Evolutionary conservation across 2,888 invertebrate species (phyloP), one percentile per base, ranked within the genome.

Genomic region (Cyclophora punctaria): DNA sequence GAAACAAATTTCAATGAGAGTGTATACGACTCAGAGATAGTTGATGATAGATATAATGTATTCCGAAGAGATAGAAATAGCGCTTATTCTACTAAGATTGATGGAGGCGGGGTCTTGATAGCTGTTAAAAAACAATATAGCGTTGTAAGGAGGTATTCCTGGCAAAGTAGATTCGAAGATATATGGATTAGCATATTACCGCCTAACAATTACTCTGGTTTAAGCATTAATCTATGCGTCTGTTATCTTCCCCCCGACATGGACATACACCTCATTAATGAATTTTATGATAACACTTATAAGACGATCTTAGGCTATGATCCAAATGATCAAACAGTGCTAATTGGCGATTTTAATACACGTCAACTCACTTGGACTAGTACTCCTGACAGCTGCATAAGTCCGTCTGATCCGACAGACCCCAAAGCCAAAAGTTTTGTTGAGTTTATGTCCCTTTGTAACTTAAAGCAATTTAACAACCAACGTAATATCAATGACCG

Each of bases 111-210:
- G 2, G 53, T 59, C 7, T 7, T 55, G 2, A 41, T 59, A 2
- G 59, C 59, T 20, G 6, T 55, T 2, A 57, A 56, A 45, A 56
- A 51, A 7, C 3, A 50, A 2, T 42, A 51, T 33, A 46, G 44
- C 42, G 55, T 58, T 5, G 41, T 55, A 4, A 47, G 58, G 5
- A 56, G 46, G 20, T 4, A 45, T 7, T 46, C 49, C 0, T 59
- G 58, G 57, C 56, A 59, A 7, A 52, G 52, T 42, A n/a, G 37
- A 0, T 45, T 51, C 7, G 59, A 61, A 45, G 59, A 61, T 45
- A 7, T 59, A 2, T 61, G 61, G 57, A n/a, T 57, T 0, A 56
- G 45, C 44, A 37, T 60, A 5, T 2, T 37, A 5, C 4, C 4
- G 5, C 51, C 53, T 2, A 46, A 34, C 3, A 20, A 20, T 20